Evolutionary conservation across 2,113 vertebrate species (phyloP).

Genomic region (Psilopsiagon aymara): DNA sequence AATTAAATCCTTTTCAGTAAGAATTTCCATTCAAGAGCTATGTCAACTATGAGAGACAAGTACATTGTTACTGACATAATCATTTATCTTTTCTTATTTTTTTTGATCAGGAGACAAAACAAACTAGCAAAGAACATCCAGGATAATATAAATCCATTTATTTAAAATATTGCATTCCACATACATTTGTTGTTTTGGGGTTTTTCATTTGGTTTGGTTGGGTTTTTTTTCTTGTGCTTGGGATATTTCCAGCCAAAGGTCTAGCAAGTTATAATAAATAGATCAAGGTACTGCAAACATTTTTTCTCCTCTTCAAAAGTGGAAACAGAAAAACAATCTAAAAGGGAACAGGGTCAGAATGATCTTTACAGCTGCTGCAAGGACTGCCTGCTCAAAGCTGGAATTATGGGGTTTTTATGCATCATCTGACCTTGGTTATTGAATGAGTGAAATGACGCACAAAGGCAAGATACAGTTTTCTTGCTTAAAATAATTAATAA

Average conservation of each 20-base stretch:
- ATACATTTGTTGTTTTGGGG: neutral
- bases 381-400: neutral
- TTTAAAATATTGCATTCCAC: neutral
- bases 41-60: neutral
- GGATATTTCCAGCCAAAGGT: slow-evolving; percentile 15
- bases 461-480: neutral
- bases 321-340: neutral
- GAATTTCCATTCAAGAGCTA: neutral
- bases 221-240: neutral
- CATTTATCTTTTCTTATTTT: neutral
- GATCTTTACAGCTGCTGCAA: neutral
- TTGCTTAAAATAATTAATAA: neutral
- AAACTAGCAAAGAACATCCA: neutral
- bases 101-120: neutral
- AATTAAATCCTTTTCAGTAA: neutral
- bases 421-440: neutral
- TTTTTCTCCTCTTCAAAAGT: neutral
- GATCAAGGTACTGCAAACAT: neutral
- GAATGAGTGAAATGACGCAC: neutral
- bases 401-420: neutral
- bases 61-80: neutral
- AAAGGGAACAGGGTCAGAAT: neutral
- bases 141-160: neutral
- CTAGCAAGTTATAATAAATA: slow-evolving; percentile 32
- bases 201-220: neutral